Evolutionary conservation across 2,113 vertebrate species (phyloP).

Genomic region (Merops nubicus): DNA sequence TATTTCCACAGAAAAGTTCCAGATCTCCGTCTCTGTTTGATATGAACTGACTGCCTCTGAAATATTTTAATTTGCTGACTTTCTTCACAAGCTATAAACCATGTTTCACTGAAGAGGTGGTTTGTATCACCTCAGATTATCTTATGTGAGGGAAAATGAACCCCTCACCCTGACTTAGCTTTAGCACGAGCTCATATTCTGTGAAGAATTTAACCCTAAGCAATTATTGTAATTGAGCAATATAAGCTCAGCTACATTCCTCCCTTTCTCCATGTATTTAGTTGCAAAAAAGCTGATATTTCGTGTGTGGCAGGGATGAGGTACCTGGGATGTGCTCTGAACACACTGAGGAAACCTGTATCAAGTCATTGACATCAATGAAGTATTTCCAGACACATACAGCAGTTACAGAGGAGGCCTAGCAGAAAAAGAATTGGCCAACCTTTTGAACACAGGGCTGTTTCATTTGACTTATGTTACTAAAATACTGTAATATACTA

Average conservation of each 20-base stretch:
- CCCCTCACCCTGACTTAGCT: not conserved
- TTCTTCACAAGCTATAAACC: not conserved
- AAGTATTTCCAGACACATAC: not conserved
- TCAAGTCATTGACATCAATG: not conserved
- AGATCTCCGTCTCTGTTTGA: not conserved
- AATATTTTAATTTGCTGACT: not conserved
- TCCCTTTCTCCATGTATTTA: not conserved
- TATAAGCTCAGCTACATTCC: not conserved
- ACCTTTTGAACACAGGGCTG: not conserved
- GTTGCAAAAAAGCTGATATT: not conserved
- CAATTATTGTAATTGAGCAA: not conserved
- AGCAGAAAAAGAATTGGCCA: not conserved
- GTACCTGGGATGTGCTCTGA: not conserved
- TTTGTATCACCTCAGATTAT: not conserved
- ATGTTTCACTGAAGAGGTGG: not conserved
- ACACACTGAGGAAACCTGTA: not conserved
- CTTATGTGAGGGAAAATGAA: not conserved
- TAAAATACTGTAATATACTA: not conserved
- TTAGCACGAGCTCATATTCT: not conserved
- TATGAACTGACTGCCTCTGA: not conserved
- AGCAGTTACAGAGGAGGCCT: not conserved
- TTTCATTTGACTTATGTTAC: conserved; percentile 7
- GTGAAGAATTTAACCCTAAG: not conserved
- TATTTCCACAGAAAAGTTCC: conserved; percentile 20
- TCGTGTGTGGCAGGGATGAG: not conserved